Evolutionary conservation across 2,113 vertebrate genomes (phyloP).

Genomic region (Neofelis nebulosa): DNA sequence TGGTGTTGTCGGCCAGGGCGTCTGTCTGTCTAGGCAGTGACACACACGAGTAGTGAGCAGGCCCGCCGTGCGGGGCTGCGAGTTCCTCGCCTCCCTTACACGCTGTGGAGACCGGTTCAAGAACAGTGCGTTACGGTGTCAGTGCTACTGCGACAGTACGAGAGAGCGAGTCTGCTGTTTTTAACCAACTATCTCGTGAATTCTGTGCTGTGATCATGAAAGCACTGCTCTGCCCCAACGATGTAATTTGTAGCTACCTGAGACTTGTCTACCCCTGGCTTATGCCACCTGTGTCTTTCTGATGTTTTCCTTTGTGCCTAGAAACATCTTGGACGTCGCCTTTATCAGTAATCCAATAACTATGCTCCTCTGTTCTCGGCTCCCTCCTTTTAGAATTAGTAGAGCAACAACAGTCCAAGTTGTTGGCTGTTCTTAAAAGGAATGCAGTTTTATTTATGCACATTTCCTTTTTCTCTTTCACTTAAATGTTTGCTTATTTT

Average conservation of each 20-base stretch:
- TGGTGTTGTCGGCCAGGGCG: background rate
- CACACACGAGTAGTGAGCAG: background rate
- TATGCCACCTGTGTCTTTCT: background rate
- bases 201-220: fast-evolving
- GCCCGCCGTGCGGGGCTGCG: fast-evolving
- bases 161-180: fast-evolving
- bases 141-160: fast-evolving
- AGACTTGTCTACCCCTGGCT: background rate
- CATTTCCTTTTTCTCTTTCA: background rate
- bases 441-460: background rate
- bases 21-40: background rate
- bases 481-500: no score
- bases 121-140: fast-evolving
- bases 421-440: background rate
- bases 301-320: background rate
- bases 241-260: fast-evolving
- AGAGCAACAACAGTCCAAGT: background rate
- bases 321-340: no score
- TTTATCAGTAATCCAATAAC: background rate
- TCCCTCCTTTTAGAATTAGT: background rate
- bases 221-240: fast-evolving
- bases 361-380: background rate
- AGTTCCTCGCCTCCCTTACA: background rate
- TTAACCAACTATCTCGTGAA: fast-evolving
- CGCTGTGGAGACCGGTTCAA: background rate